A percentile compares a stretch with the other conserved stretches of the same genome.
Evolutionary conservation across 1,140 invertebrate species (phyloP).

Genomic region (Globodera ellingtonae): DNA sequence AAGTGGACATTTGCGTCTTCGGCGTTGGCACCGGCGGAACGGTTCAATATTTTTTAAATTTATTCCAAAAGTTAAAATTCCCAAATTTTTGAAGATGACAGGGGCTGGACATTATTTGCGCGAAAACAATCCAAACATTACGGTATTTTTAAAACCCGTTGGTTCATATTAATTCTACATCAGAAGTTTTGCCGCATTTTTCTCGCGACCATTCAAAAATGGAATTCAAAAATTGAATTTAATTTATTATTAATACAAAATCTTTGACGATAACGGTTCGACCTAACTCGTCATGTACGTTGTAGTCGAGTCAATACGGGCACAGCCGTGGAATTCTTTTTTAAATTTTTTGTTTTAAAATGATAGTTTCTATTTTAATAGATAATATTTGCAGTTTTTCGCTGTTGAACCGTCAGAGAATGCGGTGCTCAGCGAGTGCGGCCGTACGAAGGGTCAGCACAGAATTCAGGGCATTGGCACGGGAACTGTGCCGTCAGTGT

Average conservation of each 20-base stretch:
- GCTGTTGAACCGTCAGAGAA: slow-evolving; percentile 61
- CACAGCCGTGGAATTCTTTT: too few relatives aligned
- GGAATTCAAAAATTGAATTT: too few relatives aligned
- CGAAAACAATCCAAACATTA: slow-evolving; percentile 56
- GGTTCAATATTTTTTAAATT: neutral
- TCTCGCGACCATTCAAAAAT: too few relatives aligned
- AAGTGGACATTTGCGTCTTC: slow-evolving; percentile 61
- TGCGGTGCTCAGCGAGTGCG: slow-evolving; percentile 53
- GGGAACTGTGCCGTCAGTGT: slow-evolving; percentile 54
- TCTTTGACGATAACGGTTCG: too few relatives aligned
- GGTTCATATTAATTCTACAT: too few relatives aligned
- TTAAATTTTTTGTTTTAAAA: too few relatives aligned
- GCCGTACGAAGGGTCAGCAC: slow-evolving; percentile 52
- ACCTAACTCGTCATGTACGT: too few relatives aligned
- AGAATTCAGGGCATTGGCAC: slow-evolving; percentile 63
- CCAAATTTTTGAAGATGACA: slow-evolving; percentile 48
- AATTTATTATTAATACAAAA: too few relatives aligned
- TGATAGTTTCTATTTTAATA: too few relatives aligned
- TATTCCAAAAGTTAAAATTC: neutral
- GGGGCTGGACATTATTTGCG: slow-evolving; percentile 54
- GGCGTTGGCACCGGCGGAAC: slow-evolving; percentile 63
- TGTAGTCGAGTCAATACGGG: too few relatives aligned
- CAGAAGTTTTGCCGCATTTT: too few relatives aligned
- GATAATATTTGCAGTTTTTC: slow-evolving; percentile 44
- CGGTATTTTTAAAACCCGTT: slow-evolving; percentile 27